Evolutionary conservation across 2,797 vertebrate genomes (phyloP).

Genomic region (Arvicola amphibius): DNA sequence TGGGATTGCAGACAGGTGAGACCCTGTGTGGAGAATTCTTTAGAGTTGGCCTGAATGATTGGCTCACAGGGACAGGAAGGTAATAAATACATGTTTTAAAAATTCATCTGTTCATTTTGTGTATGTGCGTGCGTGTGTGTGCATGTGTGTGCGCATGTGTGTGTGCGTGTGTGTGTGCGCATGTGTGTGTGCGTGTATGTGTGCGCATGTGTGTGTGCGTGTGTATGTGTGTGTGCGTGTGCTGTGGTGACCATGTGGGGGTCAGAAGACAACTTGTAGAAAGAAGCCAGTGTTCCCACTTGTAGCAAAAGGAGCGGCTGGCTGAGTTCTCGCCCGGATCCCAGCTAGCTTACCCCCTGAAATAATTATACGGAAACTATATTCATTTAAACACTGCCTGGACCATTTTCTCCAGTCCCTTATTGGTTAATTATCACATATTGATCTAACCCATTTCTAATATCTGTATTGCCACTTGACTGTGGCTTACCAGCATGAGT

Average conservation of each 20-base stretch:
- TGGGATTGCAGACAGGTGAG: neutral
- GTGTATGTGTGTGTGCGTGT: accelerated
- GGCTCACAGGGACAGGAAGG: neutral
- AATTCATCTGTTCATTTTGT: neutral
- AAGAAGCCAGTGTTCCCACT: too few relatives aligned
- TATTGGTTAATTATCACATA: too few relatives aligned
- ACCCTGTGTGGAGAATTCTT: neutral
- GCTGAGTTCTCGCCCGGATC: too few relatives aligned
- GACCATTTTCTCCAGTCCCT: too few relatives aligned
- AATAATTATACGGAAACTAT: too few relatives aligned
- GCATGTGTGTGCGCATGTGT: neutral
- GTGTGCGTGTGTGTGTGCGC: accelerated
- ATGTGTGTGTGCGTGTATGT: neutral
- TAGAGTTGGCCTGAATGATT: neutral
- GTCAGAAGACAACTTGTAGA: neutral
- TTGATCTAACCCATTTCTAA: too few relatives aligned
- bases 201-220: neutral
- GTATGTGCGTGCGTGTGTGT: neutral
- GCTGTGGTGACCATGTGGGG: neutral
- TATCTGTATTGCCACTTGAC: too few relatives aligned
- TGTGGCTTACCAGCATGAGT: too few relatives aligned
- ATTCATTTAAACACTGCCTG: too few relatives aligned
- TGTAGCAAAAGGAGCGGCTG: too few relatives aligned
- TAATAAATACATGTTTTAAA: neutral
- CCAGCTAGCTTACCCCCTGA: too few relatives aligned